Base-by-base conservation (phyloP, 2,113 vertebrate genomes). In the Capra hircus region DNA sequence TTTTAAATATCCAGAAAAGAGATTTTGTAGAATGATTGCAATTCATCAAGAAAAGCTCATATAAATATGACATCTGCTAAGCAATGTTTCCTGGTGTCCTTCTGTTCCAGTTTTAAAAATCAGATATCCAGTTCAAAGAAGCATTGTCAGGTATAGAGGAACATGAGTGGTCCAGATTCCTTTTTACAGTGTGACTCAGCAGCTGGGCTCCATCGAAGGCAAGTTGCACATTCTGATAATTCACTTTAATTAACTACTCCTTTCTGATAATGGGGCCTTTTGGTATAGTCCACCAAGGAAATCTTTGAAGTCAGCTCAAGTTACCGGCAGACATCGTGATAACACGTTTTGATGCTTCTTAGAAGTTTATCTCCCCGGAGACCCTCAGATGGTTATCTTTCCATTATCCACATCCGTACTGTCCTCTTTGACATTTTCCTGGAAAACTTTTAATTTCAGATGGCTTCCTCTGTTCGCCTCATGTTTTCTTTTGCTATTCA, bases 251-350 rank as follows among this genome's bases (percentile, higher is more conserved):
- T 97, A 98, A 92, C 89, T 57, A 43, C 71, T 62, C 71, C 62
- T 90, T 80, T 83, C 91, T 96, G 96, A 98, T 96, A 97, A 95
- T 93, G 96, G 93, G 36, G 81, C 21, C 7, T 93, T 64, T 89
- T 60, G 89, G 71, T 45, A 14, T 77, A 53, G 78, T 90, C 50
- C 52, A 40, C 93, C 57, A 28, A 89, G 25, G 62, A 30, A 74
- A 88, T 83, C 97, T 98, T 98, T 98, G 97, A 98, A 98, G 96
- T 80, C 28, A 89, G 96, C 71, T 97, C 96, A 59, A 77, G 57
- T 98, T 97, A 90, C 97, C n/a, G 52, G 57, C 94, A 80, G 87
- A 90, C 93, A 67, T 91, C 71, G 60, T 14, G 93, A 95, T 97
- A 95, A 95, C 86, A 74, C 6, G 4, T 93, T 93, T 45, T 21